phyloP scores from a whole-genome alignment of 2,113 vertebrate species.

The Brachypodius melanocephalos region DNA sequence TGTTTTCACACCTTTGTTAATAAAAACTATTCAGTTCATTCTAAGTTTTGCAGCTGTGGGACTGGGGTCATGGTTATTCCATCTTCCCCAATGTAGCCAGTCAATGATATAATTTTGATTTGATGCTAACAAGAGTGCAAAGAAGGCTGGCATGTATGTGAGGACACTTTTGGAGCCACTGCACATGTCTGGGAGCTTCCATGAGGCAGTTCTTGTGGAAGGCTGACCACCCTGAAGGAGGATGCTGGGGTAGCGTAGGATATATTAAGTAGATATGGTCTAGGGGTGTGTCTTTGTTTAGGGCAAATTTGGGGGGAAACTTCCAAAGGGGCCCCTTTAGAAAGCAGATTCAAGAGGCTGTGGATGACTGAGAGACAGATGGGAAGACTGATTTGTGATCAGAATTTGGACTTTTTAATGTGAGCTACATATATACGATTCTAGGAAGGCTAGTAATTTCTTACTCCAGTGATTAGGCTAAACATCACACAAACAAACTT shows the following conservation, averaged over 20 bases:
- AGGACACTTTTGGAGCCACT: background rate
- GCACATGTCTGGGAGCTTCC: background rate
- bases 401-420: too few relatives aligned
- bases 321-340: background rate
- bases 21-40: background rate
- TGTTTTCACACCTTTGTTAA: background rate
- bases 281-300: background rate
- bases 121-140: background rate
- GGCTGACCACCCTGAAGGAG: background rate
- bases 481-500: too few relatives aligned
- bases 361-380: too few relatives aligned
- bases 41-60: background rate
- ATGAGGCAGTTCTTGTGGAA: background rate
- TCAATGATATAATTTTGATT: background rate
- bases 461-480: too few relatives aligned
- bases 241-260: background rate
- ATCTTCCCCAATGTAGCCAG: background rate
- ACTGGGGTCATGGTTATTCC: background rate
- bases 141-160: background rate
- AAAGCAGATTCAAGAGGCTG: background rate
- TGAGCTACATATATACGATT: too few relatives aligned
- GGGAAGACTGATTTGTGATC: too few relatives aligned
- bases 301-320: background rate
- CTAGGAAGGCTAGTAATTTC: too few relatives aligned
- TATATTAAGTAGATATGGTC: background rate